phyloP scores from a whole-genome alignment of 2,113 vertebrate genomes.

The Myotis lucifugus region DNA sequence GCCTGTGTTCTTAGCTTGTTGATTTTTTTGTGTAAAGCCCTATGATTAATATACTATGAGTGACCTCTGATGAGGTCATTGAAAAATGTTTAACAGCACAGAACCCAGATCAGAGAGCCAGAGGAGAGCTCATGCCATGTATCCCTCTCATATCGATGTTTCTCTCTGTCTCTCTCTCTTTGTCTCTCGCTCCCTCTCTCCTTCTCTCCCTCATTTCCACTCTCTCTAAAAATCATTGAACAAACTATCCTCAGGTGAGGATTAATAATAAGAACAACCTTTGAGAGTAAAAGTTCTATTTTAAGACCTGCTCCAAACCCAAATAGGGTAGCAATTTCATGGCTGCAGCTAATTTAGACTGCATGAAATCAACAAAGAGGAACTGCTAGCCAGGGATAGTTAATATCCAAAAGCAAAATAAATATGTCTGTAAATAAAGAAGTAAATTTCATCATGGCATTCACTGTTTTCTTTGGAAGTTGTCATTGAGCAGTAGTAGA shows the following conservation, averaged over 20 bases:
- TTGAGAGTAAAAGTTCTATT: conserved; percentile 7
- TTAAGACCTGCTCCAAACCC: neutral
- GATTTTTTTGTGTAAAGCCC: neutral
- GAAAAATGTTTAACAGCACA: neutral
- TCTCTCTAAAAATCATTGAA: too few species aligned
- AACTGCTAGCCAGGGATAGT: neutral
- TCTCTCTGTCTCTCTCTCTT: too few species aligned
- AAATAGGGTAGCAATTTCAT: neutral
- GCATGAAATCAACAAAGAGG: neutral
- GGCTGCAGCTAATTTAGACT: neutral
- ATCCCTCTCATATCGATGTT: too few species aligned
- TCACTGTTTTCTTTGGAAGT: conserved; percentile 13
- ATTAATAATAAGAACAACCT: too few species aligned
- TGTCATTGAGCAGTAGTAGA: conserved; percentile 9
- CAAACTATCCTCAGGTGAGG: too few species aligned
- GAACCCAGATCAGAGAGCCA: neutral
- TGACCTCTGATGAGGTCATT: neutral
- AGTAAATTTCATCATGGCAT: conserved; percentile 21
- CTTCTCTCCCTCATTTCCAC: too few species aligned
- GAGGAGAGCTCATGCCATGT: neutral
- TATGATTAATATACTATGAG: neutral
- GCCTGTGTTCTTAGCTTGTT: neutral
- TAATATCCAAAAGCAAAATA: conserved; percentile 47
- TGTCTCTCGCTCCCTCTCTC: too few species aligned
- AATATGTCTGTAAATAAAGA: conserved; percentile 38